These are phyloP conservation scores for Loriculus beryllinus DNA, from an alignment of 2,797 vertebrate genomes.

Conservation along the genomic window DNA sequence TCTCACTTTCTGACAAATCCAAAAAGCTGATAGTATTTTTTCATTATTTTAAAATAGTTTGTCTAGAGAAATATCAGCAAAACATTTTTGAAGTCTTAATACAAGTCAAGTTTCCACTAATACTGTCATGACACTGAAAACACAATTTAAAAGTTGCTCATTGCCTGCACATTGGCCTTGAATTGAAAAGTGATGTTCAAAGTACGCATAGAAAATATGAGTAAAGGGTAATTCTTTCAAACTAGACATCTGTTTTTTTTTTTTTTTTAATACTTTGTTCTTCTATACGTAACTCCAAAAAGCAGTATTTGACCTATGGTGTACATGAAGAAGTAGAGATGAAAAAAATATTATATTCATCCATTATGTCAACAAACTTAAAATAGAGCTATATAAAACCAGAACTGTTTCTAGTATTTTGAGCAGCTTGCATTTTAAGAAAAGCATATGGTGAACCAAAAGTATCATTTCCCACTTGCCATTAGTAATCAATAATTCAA, in stretches of 20 bases:
- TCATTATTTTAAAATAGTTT: neutral
- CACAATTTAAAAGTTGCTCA: neutral
- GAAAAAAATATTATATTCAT: neutral
- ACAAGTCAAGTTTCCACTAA: neutral
- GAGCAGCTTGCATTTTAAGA: neutral
- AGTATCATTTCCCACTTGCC: accelerated
- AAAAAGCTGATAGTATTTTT: neutral
- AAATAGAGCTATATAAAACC: neutral
- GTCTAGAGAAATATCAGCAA: neutral
- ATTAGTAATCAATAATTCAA: neutral
- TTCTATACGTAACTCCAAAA: neutral
- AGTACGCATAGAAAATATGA: neutral
- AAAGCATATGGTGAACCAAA: neutral
- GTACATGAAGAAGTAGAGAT: neutral
- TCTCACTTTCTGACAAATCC: neutral
- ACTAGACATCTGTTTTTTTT: neutral
- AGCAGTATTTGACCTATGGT: neutral
- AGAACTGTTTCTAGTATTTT: neutral
- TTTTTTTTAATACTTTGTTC: neutral
- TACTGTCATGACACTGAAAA: neutral
- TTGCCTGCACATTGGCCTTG: neutral
- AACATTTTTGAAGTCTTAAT: neutral
- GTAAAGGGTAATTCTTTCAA: neutral
- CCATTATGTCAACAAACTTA: neutral
- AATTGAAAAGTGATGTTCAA: neutral